A percentile compares a stretch with the other conserved stretches of the same genome.
Evolutionary conservation across 2,888 invertebrate genomes (phyloP).

Genomic region (Melanostoma mellinum): DNA sequence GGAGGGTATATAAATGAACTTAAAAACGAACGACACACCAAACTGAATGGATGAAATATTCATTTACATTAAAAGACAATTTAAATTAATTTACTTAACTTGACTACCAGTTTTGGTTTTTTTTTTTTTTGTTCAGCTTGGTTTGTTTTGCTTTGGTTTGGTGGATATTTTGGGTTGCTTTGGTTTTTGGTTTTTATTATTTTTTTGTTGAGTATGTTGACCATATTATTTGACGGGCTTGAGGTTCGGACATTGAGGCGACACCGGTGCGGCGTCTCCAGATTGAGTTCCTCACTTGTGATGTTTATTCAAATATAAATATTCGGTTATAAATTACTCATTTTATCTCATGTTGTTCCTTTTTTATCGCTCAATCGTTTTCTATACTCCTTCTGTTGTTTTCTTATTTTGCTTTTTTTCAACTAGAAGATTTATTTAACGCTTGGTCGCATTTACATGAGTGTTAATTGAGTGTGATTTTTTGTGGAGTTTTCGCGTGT

Average conservation of each 20-base stretch:
- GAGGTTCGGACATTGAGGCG: constrained; percentile 40
- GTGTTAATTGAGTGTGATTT: no score
- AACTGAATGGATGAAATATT: constrained; percentile 78
- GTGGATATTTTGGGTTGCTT: constrained; percentile 28
- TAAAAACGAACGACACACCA: constrained; percentile 51
- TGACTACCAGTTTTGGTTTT: constrained; percentile 77
- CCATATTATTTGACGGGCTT: constrained; percentile 28
- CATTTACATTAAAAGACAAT: constrained; percentile 81
- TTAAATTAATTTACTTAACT: constrained; percentile 81
- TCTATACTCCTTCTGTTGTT: no score
- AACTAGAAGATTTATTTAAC: no score
- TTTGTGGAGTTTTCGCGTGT: no score
- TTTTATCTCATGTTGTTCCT: no score
- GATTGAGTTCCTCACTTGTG: no score
- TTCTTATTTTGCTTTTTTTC: no score
- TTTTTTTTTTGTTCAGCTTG: constrained; percentile 64
- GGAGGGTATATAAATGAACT: constrained; percentile 10
- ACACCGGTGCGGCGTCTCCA: not conserved
- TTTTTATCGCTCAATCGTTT: no score
- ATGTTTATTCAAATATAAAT: no score
- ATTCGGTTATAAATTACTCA: no score
- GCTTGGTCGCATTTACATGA: no score
- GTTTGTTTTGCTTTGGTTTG: constrained; percentile 49
- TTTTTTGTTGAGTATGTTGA: constrained; percentile 44
- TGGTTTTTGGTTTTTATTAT: constrained; percentile 32